phyloP scores from a whole-genome alignment of 2,797 vertebrate genomes.

The Choloepus didactylus region DNA sequence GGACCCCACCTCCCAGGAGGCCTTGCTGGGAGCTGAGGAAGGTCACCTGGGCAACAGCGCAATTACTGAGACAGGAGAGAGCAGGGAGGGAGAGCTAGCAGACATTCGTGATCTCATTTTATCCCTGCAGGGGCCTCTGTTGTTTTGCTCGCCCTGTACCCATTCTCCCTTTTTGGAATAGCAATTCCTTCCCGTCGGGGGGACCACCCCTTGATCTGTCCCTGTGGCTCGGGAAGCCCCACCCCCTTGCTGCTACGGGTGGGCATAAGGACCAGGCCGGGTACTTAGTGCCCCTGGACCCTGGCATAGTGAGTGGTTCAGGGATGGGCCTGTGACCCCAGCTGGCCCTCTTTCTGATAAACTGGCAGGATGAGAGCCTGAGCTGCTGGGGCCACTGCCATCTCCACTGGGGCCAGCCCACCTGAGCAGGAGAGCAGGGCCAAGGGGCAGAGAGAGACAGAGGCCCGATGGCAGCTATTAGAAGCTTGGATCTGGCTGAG shows the following conservation, averaged over 20 bases:
- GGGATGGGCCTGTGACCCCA: not conserved
- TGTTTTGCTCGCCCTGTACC: not conserved
- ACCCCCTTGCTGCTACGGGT: fast-evolving
- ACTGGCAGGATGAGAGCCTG: not conserved
- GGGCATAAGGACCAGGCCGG: not conserved
- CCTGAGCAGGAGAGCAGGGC: not conserved
- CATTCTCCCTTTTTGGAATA: not conserved
- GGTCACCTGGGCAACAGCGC: conserved; percentile 29
- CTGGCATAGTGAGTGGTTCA: not conserved
- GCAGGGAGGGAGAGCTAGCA: not conserved
- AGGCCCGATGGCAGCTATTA: not conserved
- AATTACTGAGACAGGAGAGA: not conserved
- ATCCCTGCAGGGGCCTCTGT: not conserved
- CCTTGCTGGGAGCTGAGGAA: not conserved
- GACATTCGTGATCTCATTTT: no score
- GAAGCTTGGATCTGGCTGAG: not conserved
- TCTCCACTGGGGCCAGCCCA: not conserved
- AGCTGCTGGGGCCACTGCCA: not conserved
- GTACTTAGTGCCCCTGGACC: not conserved
- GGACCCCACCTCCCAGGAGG: not conserved
- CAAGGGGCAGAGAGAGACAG: not conserved
- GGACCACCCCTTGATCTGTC: not conserved
- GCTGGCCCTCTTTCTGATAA: not conserved
- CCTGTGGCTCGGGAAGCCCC: not conserved
- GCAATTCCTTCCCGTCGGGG: not conserved